Conservation (phyloP, 64 coral and sea anemone genomes). For the Actinia equina region DNA sequence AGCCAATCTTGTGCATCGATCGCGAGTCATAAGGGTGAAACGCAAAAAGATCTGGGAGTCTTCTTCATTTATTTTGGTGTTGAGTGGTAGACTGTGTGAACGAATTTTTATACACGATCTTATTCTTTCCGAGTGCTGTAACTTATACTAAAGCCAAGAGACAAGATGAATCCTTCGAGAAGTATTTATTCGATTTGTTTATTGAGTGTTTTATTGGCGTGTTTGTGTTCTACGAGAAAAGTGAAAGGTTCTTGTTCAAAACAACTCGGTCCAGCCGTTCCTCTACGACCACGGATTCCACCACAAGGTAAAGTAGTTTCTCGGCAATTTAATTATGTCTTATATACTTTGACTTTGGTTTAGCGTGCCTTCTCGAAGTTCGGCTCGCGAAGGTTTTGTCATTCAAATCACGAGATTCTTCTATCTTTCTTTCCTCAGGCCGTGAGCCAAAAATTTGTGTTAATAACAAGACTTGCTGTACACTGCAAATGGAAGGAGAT, state of each 20-base stretch:
- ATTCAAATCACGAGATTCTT: background rate
- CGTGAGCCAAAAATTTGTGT: conserved; percentile 16
- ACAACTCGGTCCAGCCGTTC: background rate
- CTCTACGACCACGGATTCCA: background rate
- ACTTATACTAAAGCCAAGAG: background rate
- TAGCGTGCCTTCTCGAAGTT: background rate
- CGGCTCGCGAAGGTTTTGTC: background rate
- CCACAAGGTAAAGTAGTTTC: background rate
- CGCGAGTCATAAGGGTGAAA: background rate
- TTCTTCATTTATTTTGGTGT: background rate
- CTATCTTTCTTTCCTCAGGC: background rate
- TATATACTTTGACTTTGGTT: background rate
- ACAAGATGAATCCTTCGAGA: background rate
- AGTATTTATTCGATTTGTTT: conserved; percentile 3
- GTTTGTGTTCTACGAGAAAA: background rate
- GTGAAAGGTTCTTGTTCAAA: conserved; percentile 12
- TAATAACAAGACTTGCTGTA: conserved; percentile 10
- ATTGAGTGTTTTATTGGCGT: background rate
- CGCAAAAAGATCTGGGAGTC: background rate
- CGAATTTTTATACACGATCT: background rate
- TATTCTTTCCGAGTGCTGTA: background rate
- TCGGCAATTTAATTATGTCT: too few species aligned
- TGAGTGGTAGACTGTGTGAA: background rate
- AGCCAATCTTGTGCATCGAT: background rate
- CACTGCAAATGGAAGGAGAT: background rate